These are phyloP conservation scores for Papilio protenor DNA, from an alignment of 2,888 invertebrate species.

Conservation along the genomic window DNA sequence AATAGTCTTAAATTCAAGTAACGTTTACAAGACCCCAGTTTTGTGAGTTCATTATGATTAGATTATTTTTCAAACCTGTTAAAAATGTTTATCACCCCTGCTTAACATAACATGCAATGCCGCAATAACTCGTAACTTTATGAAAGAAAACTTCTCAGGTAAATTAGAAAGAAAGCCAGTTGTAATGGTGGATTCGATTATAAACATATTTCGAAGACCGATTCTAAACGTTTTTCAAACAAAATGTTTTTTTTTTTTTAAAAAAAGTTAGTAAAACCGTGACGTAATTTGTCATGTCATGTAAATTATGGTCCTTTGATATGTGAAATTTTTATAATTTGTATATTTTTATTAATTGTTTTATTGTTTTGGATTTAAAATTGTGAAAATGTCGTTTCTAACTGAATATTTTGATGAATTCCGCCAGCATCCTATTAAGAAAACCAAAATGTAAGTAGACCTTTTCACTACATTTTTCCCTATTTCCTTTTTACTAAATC, in stretches of 20 bases:
- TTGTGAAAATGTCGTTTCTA: conserved; percentile 71
- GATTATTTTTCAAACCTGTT: not conserved
- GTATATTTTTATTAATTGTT: conserved; percentile 46
- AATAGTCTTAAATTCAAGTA: too few species aligned
- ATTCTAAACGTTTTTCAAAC: not conserved
- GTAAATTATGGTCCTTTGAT: conserved; percentile 3
- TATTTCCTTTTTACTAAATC: too few species aligned
- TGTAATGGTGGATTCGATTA: conserved; percentile 47
- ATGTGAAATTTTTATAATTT: conserved; percentile 20
- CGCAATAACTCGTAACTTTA: conserved; percentile 71
- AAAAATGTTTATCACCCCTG: conserved; percentile 63
- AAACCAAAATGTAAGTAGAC: conserved; percentile 73
- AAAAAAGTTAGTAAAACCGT: not conserved
- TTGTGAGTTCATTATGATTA: not conserved
- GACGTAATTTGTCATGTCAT: conserved; percentile 1
- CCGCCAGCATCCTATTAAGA: conserved; percentile 72
- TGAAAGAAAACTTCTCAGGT: conserved; percentile 61
- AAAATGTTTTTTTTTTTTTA: not conserved
- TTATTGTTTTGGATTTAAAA: conserved; percentile 36
- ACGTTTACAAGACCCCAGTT: not conserved
- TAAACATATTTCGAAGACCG: conserved; percentile 24
- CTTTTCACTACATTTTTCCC: not conserved
- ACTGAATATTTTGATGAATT: conserved; percentile 81
- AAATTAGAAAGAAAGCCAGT: conserved; percentile 55
- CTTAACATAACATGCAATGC: conserved; percentile 72